These are phyloP conservation scores for Steinernema hermaphroditum DNA, from an alignment of 2,888 invertebrate species.

Conservation along the genomic window DNA sequence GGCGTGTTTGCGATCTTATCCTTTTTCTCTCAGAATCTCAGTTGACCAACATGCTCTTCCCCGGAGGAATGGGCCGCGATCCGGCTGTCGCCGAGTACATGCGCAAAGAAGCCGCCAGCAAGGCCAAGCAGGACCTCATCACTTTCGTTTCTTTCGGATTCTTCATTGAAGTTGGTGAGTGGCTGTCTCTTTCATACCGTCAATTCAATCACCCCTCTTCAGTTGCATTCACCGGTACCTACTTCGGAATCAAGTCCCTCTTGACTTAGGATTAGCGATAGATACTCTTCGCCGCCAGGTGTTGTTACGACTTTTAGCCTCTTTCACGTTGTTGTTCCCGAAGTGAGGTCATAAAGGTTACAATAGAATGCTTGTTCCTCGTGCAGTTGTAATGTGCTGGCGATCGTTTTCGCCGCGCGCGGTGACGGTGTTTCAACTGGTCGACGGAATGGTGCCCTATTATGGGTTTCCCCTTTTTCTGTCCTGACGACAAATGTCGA, in stretches of 20 bases:
- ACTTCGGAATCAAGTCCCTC: not conserved
- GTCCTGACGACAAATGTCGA: not conserved
- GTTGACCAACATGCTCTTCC: conserved; percentile 8
- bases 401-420: too few relatives aligned
- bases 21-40: not conserved
- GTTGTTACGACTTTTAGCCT: not conserved
- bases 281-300: not conserved
- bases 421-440: not conserved
- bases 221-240: not conserved
- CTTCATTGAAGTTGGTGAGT: conserved; percentile 43
- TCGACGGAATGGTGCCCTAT: not conserved
- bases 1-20: too few relatives aligned
- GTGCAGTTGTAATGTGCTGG: too few relatives aligned
- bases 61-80: conserved; percentile 2
- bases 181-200: not conserved
- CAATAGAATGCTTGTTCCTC: not conserved
- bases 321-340: not conserved
- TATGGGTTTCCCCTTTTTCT: conserved; percentile 1
- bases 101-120: conserved; percentile 40
- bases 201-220: not conserved
- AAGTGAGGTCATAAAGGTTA: not conserved
- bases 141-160: conserved; percentile 44
- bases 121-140: conserved; percentile 43
- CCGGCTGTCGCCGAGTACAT: conserved; percentile 12
- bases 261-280: not conserved